Percentiles rank a stretch among this genome's conserved stretches.
phyloP scores from a whole-genome alignment of 2,888 invertebrate genomes.

The Monopis laevigella region DNA sequence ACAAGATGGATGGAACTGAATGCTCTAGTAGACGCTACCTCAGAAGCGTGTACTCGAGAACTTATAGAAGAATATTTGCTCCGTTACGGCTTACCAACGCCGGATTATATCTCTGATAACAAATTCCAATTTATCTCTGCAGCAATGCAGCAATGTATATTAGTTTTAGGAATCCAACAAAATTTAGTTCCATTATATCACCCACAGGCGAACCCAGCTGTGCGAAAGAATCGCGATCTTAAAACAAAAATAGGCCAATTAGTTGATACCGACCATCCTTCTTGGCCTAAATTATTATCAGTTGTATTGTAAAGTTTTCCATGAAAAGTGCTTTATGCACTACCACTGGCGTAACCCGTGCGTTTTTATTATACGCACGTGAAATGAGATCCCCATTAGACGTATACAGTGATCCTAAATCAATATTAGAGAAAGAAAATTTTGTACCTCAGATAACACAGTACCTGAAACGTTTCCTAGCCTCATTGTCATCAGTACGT shows the following conservation, averaged over 20 bases:
- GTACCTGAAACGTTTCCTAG: too few relatives aligned
- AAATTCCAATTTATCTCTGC: constrained; percentile 27
- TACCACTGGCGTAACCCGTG: too few relatives aligned
- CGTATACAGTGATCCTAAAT: too few relatives aligned
- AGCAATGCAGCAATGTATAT: constrained; percentile 24
- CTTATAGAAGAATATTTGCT: constrained; percentile 12
- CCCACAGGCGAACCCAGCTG: constrained; percentile 13
- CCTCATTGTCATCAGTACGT: too few relatives aligned
- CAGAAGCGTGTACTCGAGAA: constrained; percentile 13
- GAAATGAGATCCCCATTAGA: too few relatives aligned
- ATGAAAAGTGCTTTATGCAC: too few relatives aligned
- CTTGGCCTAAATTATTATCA: too few relatives aligned
- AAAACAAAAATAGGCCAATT: constrained; percentile 9
- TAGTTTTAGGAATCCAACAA: constrained; percentile 15
- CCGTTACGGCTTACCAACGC: constrained; percentile 25
- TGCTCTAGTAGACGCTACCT: constrained; percentile 13
- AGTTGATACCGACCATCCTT: constrained; percentile 11
- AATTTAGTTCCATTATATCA: constrained; percentile 12
- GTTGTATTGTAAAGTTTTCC: too few relatives aligned
- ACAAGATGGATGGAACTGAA: constrained; percentile 16
- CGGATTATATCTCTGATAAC: constrained; percentile 25
- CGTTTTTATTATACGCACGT: too few relatives aligned
- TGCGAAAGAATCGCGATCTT: constrained; percentile 13
- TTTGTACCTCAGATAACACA: too few relatives aligned
- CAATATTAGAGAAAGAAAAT: too few relatives aligned